Conservation (phyloP, 1,140 invertebrate species). For the Panagrolaimus sp. region DNA sequence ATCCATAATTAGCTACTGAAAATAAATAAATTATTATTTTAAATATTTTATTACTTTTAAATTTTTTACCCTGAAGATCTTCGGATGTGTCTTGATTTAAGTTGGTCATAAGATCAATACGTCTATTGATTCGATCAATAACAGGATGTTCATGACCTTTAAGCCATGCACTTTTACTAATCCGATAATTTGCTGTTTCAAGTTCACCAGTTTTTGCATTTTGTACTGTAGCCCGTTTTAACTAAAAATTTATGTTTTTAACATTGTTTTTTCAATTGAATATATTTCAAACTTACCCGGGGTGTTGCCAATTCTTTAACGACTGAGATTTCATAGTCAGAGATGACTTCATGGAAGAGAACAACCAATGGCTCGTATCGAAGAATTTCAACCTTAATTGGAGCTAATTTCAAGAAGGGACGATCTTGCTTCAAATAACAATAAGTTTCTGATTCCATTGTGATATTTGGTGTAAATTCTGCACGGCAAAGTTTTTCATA, state of each 20-base stretch:
- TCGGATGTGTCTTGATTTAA: constrained; percentile 53
- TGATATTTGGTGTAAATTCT: constrained; percentile 18
- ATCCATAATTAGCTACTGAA: constrained; percentile 65
- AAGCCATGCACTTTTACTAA: constrained; percentile 95
- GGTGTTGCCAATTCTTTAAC: constrained; percentile 81
- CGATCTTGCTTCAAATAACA: constrained; percentile 69
- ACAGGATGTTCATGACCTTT: constrained; percentile 74
- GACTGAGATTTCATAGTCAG: constrained; percentile 78
- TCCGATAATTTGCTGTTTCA: constrained; percentile 86
- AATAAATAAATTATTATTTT: neutral
- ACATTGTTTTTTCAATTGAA: neutral
- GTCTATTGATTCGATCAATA: constrained; percentile 70
- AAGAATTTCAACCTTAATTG: constrained; percentile 80
- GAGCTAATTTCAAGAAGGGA: constrained; percentile 74
- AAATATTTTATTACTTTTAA: neutral
- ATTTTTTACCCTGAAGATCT: constrained; percentile 46
- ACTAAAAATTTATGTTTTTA: constrained; percentile 64
- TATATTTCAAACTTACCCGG: constrained; percentile 66
- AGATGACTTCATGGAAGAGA: constrained; percentile 81
- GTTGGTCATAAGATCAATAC: constrained; percentile 61
- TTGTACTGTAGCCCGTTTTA: constrained; percentile 88
- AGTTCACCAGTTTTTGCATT: constrained; percentile 86
- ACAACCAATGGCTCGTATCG: constrained; percentile 61
- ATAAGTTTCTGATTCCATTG: constrained; percentile 64
- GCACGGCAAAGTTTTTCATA: constrained; percentile 80